phyloP scores from a whole-genome alignment of 2,888 invertebrate genomes.

The Torymus auratus region DNA sequence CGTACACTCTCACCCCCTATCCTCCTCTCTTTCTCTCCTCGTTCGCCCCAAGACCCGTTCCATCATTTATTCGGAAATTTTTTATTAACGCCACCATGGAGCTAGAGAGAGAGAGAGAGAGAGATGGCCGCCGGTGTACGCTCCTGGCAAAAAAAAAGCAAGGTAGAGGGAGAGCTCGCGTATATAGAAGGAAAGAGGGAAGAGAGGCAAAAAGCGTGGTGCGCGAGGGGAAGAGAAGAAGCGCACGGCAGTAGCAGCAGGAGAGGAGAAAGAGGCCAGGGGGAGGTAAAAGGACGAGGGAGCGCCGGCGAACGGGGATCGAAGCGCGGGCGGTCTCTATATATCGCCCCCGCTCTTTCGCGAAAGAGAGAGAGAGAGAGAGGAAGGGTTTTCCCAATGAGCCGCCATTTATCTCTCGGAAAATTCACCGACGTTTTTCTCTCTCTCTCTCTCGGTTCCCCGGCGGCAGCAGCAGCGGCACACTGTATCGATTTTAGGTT shows the following conservation, averaged over 20 bases:
- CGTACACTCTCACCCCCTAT: not conserved
- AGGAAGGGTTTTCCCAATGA: constrained; percentile 69
- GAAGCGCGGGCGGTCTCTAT: constrained; percentile 33
- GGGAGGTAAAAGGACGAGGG: constrained; percentile 18
- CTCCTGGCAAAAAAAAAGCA: constrained; percentile 48
- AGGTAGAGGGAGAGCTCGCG: constrained; percentile 49
- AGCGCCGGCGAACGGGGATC: constrained; percentile 48
- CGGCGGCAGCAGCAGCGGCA: constrained; percentile 35
- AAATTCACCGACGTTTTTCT: constrained; percentile 71
- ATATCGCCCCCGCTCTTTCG: not conserved
- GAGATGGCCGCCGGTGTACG: constrained; percentile 16
- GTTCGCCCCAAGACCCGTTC: constrained; percentile 29
- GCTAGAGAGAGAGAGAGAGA: constrained; percentile 10
- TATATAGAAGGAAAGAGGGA: constrained; percentile 53
- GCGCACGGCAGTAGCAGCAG: constrained; percentile 48
- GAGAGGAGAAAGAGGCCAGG: constrained; percentile 27
- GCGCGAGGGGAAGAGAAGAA: constrained; percentile 32
- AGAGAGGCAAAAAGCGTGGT: constrained; percentile 60
- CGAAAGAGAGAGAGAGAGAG: constrained; percentile 55
- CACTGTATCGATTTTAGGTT: constrained; percentile 71
- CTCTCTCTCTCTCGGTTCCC: constrained; percentile 38
- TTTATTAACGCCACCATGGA: constrained; percentile 54
- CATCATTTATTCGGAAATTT: constrained; percentile 60
- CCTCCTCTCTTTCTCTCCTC: not conserved
- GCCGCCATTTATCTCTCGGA: constrained; percentile 71